Conservation (phyloP, 2,797 vertebrate species). For the Philypnodon macrostomus region DNA sequence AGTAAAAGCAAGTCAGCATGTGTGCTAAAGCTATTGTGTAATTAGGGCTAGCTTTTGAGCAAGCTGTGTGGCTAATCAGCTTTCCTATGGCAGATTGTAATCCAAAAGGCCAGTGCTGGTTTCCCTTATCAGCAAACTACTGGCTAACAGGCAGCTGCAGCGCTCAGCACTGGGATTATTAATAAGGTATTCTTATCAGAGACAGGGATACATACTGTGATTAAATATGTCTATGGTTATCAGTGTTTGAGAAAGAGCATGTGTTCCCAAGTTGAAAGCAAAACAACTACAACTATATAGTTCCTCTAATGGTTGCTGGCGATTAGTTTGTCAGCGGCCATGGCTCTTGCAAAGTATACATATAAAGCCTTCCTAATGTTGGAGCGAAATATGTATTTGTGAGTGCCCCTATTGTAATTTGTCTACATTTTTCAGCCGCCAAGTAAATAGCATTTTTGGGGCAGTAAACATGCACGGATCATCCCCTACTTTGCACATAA, state of each 20-base stretch:
- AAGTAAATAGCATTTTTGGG: too few relatives aligned
- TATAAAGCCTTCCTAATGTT: too few relatives aligned
- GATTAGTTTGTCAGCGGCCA: too few relatives aligned
- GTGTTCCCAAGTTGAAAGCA: too few relatives aligned
- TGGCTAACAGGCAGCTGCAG: slow-evolving; percentile 43
- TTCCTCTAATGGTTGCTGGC: too few relatives aligned
- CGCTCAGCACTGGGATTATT: slow-evolving; percentile 50
- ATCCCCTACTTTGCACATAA: too few relatives aligned
- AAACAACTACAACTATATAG: too few relatives aligned
- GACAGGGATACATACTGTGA: slow-evolving; percentile 35
- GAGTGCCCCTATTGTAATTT: too few relatives aligned
- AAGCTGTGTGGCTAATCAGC: slow-evolving; percentile 68
- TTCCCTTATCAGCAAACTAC: slow-evolving; percentile 66
- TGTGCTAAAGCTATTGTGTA: slow-evolving; percentile 50
- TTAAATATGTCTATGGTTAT: slow-evolving; percentile 37
- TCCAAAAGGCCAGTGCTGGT: slow-evolving; percentile 67
- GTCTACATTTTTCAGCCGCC: too few relatives aligned
- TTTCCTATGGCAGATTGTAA: slow-evolving; percentile 68
- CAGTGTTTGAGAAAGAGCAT: slow-evolving; percentile 27
- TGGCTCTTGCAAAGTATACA: too few relatives aligned
- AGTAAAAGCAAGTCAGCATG: slow-evolving; percentile 39
- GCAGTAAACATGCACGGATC: too few relatives aligned
- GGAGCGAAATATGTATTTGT: too few relatives aligned
- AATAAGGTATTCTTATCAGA: slow-evolving; percentile 46
- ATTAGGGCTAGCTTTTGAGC: slow-evolving; percentile 62